phyloP scores from a whole-genome alignment of 2,797 vertebrate species.

The Anguilla obscura region DNA sequence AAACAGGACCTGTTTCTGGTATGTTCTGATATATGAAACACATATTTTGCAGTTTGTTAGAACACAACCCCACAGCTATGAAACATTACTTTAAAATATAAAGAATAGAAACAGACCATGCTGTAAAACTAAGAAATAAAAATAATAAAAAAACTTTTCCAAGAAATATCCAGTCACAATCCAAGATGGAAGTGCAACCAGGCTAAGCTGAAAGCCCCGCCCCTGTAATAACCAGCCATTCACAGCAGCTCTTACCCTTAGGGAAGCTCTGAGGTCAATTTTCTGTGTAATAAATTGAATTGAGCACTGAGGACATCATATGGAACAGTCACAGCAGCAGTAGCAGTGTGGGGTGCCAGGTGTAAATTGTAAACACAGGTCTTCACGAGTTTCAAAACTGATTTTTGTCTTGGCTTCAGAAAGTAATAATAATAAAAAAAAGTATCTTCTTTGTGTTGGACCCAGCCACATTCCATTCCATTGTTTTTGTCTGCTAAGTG shows the following conservation, averaged over 20 bases:
- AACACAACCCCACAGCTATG: background rate
- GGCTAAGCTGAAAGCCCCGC: background rate
- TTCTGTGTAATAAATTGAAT: background rate
- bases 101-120: background rate
- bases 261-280: background rate
- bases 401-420: slow-evolving; percentile 29
- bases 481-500: background rate
- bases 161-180: background rate
- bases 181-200: background rate
- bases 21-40: background rate
- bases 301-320: background rate
- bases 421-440: slow-evolving; percentile 5
- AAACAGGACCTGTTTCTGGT: background rate
- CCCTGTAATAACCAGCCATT: background rate
- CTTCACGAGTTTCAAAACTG: slow-evolving; percentile 25
- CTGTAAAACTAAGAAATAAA: background rate
- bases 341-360: background rate
- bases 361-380: slow-evolving; percentile 5
- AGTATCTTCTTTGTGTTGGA: slow-evolving; percentile 20
- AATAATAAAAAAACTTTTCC: background rate
- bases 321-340: background rate
- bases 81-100: background rate
- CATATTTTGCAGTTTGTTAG: too few relatives aligned
- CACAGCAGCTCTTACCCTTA: background rate
- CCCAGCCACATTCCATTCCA: background rate